phyloP scores from a whole-genome alignment of 1,140 invertebrate genomes.

The Cotesia glomerata region DNA sequence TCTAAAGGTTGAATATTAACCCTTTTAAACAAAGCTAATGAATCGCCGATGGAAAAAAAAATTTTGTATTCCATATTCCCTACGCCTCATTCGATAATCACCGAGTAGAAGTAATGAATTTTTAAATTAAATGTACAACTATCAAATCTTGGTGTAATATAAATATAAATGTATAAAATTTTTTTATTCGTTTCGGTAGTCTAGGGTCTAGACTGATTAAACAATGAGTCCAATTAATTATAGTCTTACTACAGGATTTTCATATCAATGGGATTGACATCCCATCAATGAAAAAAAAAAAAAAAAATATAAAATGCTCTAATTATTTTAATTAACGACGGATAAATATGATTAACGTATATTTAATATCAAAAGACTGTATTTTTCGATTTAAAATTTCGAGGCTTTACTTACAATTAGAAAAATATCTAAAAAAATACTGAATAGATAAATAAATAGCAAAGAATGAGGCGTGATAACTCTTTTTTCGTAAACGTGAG shows the following conservation, averaged over 20 bases:
- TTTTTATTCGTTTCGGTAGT: background rate
- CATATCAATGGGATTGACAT: slow-evolving; percentile 11
- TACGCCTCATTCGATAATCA: slow-evolving; percentile 10
- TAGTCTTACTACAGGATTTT: background rate
- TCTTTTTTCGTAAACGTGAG: background rate
- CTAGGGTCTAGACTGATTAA: background rate
- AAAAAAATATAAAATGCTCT: background rate
- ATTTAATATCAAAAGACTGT: slow-evolving; percentile 35
- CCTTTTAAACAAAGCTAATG: background rate
- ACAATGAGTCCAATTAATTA: background rate
- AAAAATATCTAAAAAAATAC: background rate
- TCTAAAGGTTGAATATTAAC: slow-evolving; percentile 8
- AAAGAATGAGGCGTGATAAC: background rate
- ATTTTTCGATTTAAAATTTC: slow-evolving; percentile 34
- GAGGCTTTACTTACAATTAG: slow-evolving; percentile 14
- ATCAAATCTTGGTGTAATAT: slow-evolving; percentile 1
- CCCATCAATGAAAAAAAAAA: background rate
- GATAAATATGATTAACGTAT: slow-evolving; percentile 2
- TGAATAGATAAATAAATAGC: background rate
- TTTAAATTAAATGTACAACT: background rate
- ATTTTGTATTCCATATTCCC: too few relatives aligned
- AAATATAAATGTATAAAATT: background rate
- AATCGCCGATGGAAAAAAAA: background rate
- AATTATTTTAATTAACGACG: slow-evolving; percentile 18
- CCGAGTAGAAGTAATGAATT: background rate